Evolutionary conservation across 2,113 vertebrate species (phyloP).

Genomic region (Oryzias woworae): DNA sequence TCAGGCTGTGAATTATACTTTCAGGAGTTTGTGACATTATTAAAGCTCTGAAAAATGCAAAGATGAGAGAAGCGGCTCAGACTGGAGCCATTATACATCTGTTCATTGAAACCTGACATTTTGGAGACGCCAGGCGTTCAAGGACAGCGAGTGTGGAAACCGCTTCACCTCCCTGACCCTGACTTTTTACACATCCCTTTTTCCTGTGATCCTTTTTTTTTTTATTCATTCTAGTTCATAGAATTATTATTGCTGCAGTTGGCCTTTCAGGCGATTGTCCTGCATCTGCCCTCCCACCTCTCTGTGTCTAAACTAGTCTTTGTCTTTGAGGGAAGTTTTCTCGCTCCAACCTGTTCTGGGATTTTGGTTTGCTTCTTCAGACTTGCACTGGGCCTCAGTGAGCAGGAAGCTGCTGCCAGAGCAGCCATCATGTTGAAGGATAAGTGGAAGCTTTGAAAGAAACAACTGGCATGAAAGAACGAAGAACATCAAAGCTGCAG

Average conservation of each 20-base stretch:
- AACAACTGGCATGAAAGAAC: background rate
- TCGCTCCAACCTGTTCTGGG: too few relatives aligned
- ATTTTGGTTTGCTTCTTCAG: too few relatives aligned
- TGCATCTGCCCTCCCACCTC: background rate
- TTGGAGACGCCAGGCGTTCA: background rate
- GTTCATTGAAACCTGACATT: conserved; percentile 27
- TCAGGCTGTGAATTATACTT: background rate
- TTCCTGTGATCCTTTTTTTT: background rate
- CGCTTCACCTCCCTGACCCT: conserved; percentile 2
- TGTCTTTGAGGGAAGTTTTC: too few relatives aligned
- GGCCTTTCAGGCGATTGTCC: conserved; percentile 14
- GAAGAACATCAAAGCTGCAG: background rate
- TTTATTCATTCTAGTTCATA: background rate
- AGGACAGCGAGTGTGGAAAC: background rate
- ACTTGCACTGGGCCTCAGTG: too few relatives aligned
- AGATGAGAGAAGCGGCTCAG: background rate
- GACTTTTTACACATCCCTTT: conserved; percentile 1
- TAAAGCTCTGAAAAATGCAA: conserved; percentile 1
- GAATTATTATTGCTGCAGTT: conserved; percentile 12
- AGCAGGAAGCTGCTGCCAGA: too few relatives aligned
- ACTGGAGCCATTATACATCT: background rate
- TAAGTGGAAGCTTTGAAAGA: too few relatives aligned
- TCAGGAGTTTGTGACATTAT: background rate
- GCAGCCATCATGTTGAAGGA: too few relatives aligned
- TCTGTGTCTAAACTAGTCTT: background rate